Percentiles rank a stretch among this genome's conserved stretches.
Evolutionary conservation across 1,140 invertebrate species (phyloP).

Genomic region (Whitmania pigra): DNA sequence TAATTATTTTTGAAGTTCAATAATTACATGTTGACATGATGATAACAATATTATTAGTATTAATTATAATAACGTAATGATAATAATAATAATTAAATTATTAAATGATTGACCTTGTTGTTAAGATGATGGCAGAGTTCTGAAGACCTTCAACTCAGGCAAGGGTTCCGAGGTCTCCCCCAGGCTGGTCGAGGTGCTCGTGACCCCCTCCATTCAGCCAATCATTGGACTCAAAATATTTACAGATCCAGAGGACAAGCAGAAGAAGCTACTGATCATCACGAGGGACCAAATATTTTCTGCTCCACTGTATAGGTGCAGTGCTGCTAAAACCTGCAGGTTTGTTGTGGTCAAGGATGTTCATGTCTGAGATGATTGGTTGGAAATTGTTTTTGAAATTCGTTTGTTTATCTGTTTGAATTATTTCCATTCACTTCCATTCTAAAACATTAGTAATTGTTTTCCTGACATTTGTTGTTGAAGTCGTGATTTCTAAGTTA

Average conservation of each 20-base stretch:
- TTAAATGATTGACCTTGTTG: neutral
- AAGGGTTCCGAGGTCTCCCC: slow-evolving; percentile 42
- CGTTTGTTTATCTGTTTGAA: neutral
- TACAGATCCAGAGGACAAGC: slow-evolving; percentile 48
- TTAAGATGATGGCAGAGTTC: slow-evolving; percentile 72
- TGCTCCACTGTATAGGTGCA: slow-evolving; percentile 72
- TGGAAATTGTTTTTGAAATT: slow-evolving; percentile 13
- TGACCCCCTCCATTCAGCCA: slow-evolving; percentile 49
- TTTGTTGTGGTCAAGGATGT: slow-evolving; percentile 29
- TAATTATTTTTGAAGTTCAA: no score
- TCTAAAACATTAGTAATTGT: no score
- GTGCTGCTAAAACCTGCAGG: slow-evolving; percentile 53
- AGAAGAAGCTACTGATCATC: slow-evolving; percentile 66
- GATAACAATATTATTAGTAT: neutral
- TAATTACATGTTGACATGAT: no score
- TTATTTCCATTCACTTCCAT: neutral
- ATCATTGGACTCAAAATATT: slow-evolving; percentile 57
- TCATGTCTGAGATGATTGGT: slow-evolving; percentile 1
- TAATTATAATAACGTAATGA: no score
- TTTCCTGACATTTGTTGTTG: no score
- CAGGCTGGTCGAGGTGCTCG: slow-evolving; percentile 62
- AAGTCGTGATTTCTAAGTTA: neutral
- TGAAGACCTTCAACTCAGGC: slow-evolving; percentile 65
- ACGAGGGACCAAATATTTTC: slow-evolving; percentile 72
- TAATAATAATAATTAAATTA: neutral